These are phyloP conservation scores for Notechis scutatus DNA, from an alignment of 2,113 vertebrate genomes.

Conservation along the genomic window DNA sequence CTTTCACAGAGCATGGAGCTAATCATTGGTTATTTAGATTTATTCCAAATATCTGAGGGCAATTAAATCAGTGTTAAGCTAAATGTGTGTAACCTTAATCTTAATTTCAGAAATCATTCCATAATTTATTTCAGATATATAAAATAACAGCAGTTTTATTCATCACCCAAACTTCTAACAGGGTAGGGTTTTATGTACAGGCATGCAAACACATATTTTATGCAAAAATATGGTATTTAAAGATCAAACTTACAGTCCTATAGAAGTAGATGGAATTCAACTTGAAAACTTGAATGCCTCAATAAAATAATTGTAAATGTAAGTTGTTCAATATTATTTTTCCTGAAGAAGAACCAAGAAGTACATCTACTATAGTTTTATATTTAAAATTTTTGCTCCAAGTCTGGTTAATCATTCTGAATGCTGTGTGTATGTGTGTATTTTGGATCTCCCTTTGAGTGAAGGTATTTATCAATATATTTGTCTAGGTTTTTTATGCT, in stretches of 20 bases:
- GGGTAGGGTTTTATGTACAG: background rate
- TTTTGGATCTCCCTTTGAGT: constrained; percentile 5
- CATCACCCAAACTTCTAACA: background rate
- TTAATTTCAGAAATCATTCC: background rate
- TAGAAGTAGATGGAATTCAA: background rate
- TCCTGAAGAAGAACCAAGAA: constrained; percentile 5
- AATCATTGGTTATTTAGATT: background rate
- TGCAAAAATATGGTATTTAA: background rate
- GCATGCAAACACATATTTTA: background rate
- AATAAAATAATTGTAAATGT: background rate
- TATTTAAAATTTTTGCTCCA: background rate
- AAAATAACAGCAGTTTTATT: background rate
- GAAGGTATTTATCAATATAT: constrained; percentile 4
- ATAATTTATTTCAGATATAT: background rate
- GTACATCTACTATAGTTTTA: constrained; percentile 7
- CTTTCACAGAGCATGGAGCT: background rate
- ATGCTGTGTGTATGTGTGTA: background rate
- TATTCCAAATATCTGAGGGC: background rate
- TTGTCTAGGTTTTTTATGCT: constrained; percentile 88
- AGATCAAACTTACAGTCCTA: background rate
- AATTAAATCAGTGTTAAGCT: background rate
- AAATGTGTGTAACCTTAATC: background rate
- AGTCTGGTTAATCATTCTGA: constrained; percentile 1
- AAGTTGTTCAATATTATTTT: background rate
- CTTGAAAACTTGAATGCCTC: background rate